Base-by-base conservation (phyloP, 2,888 invertebrate species). In the Endomychus coccineus region DNA sequence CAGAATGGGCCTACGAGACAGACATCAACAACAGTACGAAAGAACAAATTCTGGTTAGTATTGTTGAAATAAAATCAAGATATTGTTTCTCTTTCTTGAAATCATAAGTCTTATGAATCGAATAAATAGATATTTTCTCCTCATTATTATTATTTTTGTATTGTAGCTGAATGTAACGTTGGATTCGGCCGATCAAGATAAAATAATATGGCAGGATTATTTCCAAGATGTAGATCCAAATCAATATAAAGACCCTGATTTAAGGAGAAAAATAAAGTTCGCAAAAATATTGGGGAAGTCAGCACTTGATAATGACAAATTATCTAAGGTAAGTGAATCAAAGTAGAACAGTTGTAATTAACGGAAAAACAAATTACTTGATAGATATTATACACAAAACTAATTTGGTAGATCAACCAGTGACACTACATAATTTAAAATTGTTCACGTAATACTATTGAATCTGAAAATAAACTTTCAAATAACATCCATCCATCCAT, bases 261-360 rank as follows among this genome's bases (percentile, higher is more conserved):
- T 71, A 6, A 60, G 55, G 42, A 52, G 74, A 28, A 67, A 70
- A 56, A 61, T 73, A 27, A 58, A 58, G 38, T 57, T 56, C 13
- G 54, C 73, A n/a, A 60, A 62, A 11, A 59, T 68, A 34, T 57
- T 74, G 22, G 74, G 73, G 3, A 60, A 60, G 7, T 62, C 68
- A 3, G 69, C 67, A 1, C 56, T 75, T 10, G 50, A 58, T 22
- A 56, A 62, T 16, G 54, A 55, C 3, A 57, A 65, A 42, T 53
- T 69, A 13, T 48, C 46, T 21, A 47, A 64, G 51, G 68, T 69
- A 55, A 51, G 45, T 31, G n/a, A 3, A n/a, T 30, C 7, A 27
- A 12, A 27, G 23, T 12, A 16, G 15, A 22, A 22, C 7, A n/a
- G n/a, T n/a, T n/a, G n/a, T n/a, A n/a, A n/a, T n/a, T n/a, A n/a